A percentile compares a stretch with the other conserved stretches of the same genome.
phyloP scores from a whole-genome alignment of 1,140 invertebrate species.

The Eriosoma lanigerum region DNA sequence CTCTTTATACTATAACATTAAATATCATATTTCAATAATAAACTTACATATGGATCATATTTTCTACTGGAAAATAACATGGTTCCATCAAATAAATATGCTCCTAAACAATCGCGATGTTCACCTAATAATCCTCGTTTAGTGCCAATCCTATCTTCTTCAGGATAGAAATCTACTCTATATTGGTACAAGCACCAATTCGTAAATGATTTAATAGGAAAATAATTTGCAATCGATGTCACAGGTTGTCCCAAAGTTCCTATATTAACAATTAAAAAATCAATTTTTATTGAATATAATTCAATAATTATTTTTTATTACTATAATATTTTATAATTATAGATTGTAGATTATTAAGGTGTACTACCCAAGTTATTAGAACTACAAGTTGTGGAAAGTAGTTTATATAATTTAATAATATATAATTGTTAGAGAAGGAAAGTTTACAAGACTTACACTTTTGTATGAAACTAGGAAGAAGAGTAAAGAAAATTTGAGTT shows the following conservation, averaged over 20 bases:
- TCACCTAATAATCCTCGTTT: slow-evolving; percentile 65
- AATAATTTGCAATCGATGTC: slow-evolving; percentile 69
- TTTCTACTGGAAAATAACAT: slow-evolving; percentile 58
- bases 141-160: slow-evolving; percentile 67
- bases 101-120: slow-evolving; percentile 63
- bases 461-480: no score
- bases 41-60: slow-evolving; percentile 49
- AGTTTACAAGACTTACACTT: no score
- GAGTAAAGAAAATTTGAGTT: no score
- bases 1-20: background rate
- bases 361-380: no score
- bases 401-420: no score
- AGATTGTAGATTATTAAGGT: no score
- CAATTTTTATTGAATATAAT: no score
- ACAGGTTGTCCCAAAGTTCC: background rate
- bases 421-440: no score
- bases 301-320: no score
- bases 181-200: slow-evolving; percentile 81
- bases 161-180: slow-evolving; percentile 75
- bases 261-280: background rate
- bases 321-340: no score
- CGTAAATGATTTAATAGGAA: slow-evolving; percentile 66
- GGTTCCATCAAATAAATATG: slow-evolving; percentile 62
- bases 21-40: no score
- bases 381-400: no score